Evolutionary conservation across 1,140 invertebrate genomes (phyloP), one percentile per base, ranked within the genome.

Genomic region (Hyposmocoma kahamanoa): DNA sequence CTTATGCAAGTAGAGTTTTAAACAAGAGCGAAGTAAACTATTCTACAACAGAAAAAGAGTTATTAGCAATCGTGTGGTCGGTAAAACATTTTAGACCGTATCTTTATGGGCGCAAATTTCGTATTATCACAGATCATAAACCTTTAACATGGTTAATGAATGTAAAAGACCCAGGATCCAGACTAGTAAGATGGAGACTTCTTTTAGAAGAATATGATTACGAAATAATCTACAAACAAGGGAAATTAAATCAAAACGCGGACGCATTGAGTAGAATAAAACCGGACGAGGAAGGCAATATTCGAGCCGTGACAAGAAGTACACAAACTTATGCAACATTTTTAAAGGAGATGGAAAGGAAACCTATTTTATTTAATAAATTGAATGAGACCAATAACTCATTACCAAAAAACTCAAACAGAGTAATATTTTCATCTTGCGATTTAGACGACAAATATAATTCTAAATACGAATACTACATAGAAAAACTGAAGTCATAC

Each of bases 41-140:
- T 63, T 66, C 42, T 44, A 67, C 53, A 13, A 85, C 50, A 62
- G 89, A 80, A 68, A 59, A 54, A 58, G 78, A 84, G 4, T 42
- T 83, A 9, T 24, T 42, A 71, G 41, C 41, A 22, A 42, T 42
- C n/a, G 9, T 24, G 5, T 42, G 41, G 41, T 22, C 41, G n/a
- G 22, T 72, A 1, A 72, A 83, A 42, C 62, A 87, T 26, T 89
- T 88, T 47, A 42, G 72, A 45, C 66, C 70, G 9, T 90, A 88
- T 62, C 46, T 90, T 3, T 81, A 78, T 46, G 82, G 79, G 10
- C 68, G 32, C 24, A 66, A 82, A 43, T 90, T 90, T 54, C 79
- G 47, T 6, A 68, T 90, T 0, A 47, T 80, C 9, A 89, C 87
- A 0, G 88, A 91, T 54, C 84, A 90, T 53, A 60, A 67, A 55